phyloP scores from a whole-genome alignment of 1,140 invertebrate species.

The Drosophila kurseongensis region DNA sequence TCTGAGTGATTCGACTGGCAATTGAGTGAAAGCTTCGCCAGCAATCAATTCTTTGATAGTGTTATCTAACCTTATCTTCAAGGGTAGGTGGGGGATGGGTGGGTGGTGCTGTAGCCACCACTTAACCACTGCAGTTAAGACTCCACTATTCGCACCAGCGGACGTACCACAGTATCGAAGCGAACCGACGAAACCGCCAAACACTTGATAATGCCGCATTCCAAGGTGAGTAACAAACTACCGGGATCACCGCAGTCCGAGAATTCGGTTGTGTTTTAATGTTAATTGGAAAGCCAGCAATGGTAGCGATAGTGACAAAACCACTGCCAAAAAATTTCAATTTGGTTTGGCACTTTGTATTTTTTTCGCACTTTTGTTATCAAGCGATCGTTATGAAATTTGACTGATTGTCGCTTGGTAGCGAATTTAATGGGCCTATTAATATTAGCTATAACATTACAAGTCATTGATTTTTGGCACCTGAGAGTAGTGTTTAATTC shows the following conservation, averaged over 20 bases:
- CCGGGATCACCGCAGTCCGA: constrained; percentile 7
- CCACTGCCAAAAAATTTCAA: constrained; percentile 8
- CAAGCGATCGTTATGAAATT: constrained; percentile 25
- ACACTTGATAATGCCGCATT: constrained; percentile 32
- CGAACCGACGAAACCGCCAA: constrained; percentile 1
- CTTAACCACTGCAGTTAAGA: constrained; percentile 24
- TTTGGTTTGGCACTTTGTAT: not conserved
- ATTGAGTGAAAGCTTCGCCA: constrained; percentile 49
- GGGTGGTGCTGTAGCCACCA: constrained; percentile 1
- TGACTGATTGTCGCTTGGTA: constrained; percentile 12
- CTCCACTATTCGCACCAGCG: constrained; percentile 21
- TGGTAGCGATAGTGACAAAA: constrained; percentile 8
- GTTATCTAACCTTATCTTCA: constrained; percentile 57
- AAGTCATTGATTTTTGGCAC: not conserved
- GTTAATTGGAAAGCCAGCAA: constrained; percentile 9
- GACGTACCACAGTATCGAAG: constrained; percentile 8
- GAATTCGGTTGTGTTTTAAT: constrained; percentile 10
- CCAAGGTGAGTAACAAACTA: constrained; percentile 30
- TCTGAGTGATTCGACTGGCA: constrained; percentile 4
- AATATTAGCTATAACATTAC: constrained; percentile 19
- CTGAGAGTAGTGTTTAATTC: not conserved
- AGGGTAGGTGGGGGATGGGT: constrained; percentile 2
- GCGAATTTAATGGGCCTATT: constrained; percentile 20
- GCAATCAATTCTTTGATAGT: constrained; percentile 62
- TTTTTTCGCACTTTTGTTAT: constrained; percentile 19